These are phyloP conservation scores for Rana temporaria DNA, from an alignment of 2,113 vertebrate species.

Conservation along the genomic window DNA sequence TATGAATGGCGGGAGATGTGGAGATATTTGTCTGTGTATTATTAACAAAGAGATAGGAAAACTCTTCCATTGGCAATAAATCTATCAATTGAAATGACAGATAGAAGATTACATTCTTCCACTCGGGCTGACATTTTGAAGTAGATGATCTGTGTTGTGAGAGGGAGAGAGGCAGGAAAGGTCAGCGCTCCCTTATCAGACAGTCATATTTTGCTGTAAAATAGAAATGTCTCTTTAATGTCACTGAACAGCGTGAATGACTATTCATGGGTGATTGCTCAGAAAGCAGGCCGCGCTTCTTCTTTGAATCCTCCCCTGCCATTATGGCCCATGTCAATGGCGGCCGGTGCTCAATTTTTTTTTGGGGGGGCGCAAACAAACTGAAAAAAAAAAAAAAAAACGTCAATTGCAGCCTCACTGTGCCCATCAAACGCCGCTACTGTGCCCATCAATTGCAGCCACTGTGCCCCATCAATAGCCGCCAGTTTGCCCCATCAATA, in stretches of 20 bases:
- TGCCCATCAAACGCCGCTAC: too few relatives aligned
- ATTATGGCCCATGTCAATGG: conserved; percentile 47
- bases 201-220: conserved; percentile 70
- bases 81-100: conserved; percentile 66
- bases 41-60: conserved; percentile 29
- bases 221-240: conserved; percentile 77
- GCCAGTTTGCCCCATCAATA: too few relatives aligned
- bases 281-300: conserved; percentile 62
- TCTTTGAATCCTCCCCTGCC: conserved; percentile 59
- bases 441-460: too few relatives aligned
- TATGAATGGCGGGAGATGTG: conserved; percentile 25
- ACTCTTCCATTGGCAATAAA: conserved; percentile 62
- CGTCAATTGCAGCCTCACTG: too few relatives aligned
- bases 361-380: too few relatives aligned
- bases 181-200: conserved; percentile 71
- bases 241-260: conserved; percentile 70
- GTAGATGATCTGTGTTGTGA: conserved; percentile 68
- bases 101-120: conserved; percentile 70
- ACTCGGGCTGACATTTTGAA: conserved; percentile 71
- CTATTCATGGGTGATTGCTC: conserved; percentile 61
- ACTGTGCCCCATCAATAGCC: too few relatives aligned
- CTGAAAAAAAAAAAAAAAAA: too few relatives aligned
- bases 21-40: conserved; percentile 46
- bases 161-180: conserved; percentile 67
- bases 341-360: too few relatives aligned